These are phyloP conservation scores for Perodicticus potto DNA, from an alignment of 2,797 vertebrate genomes.

Conservation along the genomic window DNA sequence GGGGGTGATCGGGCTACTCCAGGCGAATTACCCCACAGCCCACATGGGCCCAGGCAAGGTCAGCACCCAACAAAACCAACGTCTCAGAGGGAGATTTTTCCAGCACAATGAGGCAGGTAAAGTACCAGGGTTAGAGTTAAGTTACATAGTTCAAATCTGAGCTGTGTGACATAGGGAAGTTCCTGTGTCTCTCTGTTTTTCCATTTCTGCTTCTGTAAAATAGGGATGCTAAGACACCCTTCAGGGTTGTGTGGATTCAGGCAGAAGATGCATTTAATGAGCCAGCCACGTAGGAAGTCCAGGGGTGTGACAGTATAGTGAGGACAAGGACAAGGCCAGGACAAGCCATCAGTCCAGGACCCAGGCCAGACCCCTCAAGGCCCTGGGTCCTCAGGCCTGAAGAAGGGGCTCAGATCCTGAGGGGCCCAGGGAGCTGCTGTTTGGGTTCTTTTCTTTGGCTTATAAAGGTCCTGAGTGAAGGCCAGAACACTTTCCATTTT, in stretches of 20 bases:
- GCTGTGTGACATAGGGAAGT: neutral
- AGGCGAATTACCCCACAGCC: neutral
- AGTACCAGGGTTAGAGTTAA: fast-evolving
- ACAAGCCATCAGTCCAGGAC: neutral
- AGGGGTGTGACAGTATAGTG: neutral
- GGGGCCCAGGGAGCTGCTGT: neutral
- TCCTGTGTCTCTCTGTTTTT: neutral
- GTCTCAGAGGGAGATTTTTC: neutral
- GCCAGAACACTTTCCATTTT: neutral
- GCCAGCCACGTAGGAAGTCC: no score
- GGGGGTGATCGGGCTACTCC: no score
- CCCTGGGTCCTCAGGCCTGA: neutral
- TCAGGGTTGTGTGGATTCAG: neutral
- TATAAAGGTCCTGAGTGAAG: neutral
- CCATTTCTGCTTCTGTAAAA: neutral
- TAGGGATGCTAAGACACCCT: no score
- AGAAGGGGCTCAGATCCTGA: neutral
- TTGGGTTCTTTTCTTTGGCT: neutral
- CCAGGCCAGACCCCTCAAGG: neutral
- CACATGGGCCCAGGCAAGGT: no score
- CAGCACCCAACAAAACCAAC: neutral
- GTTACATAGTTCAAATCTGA: no score
- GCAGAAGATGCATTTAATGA: neutral
- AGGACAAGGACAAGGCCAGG: neutral
- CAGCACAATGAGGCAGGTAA: neutral